These are phyloP conservation scores for Pollachius pollachius DNA, from an alignment of 2,113 vertebrate species.

Conservation along the genomic window DNA sequence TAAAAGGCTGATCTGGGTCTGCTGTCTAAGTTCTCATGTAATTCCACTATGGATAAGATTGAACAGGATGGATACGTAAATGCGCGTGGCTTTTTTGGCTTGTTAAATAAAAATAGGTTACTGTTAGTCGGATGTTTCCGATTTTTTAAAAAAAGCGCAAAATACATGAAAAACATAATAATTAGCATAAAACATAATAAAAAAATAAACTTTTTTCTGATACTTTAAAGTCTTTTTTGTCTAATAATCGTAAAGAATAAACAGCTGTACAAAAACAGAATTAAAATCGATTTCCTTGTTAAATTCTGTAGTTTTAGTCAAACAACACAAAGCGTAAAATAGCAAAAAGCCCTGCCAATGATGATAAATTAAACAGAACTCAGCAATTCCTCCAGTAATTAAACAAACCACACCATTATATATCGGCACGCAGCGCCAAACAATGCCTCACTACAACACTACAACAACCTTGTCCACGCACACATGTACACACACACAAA, in stretches of 20 bases:
- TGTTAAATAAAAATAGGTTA: neutral
- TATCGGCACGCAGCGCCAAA: slow-evolving; percentile 45
- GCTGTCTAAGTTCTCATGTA: neutral
- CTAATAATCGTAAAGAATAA: neutral
- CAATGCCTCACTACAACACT: slow-evolving; percentile 40
- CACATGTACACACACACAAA: slow-evolving; percentile 28
- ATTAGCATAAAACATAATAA: neutral
- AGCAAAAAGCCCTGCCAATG: no score
- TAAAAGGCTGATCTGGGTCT: slow-evolving; percentile 33
- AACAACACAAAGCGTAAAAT: no score
- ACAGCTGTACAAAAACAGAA: neutral
- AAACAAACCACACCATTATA: slow-evolving; percentile 29
- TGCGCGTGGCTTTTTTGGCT: neutral
- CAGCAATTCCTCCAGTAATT: no score
- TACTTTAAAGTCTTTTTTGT: neutral
- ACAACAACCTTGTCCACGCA: slow-evolving; percentile 37
- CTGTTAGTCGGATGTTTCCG: neutral
- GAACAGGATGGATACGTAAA: neutral
- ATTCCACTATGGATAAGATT: neutral
- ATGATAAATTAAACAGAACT: no score
- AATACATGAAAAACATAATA: neutral
- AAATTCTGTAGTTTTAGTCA: no score
- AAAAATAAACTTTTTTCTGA: neutral
- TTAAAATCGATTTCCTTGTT: no score
- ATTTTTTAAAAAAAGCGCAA: neutral